Base-by-base conservation (phyloP, 2,797 vertebrate genomes). In the Aulostomus chinensis region DNA sequence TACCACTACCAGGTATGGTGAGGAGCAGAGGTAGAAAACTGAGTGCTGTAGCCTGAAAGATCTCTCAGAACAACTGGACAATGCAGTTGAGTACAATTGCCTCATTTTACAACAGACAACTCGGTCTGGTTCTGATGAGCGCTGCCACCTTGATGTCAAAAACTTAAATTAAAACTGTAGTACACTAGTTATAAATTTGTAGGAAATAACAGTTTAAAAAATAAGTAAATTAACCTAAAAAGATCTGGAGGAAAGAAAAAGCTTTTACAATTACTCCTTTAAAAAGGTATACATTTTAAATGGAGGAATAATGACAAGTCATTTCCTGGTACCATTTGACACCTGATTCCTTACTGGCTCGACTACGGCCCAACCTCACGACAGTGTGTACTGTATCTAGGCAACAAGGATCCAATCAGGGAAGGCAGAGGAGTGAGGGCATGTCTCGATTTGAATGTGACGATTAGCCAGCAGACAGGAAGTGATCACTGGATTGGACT, bases 401-500 rank as follows among this genome's bases (percentile, higher is more conserved):
- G 93, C 93, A 95, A 95, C 94, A 94, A 93, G 89, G 93, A 92
- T 95, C 94, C 94, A 95, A 94, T 94, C 93, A 92, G 93, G 92
- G 91, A 86, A 88, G 90, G 91, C 89, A 84, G 88, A 88, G 88
- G 68, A 90, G 86, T 89, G 91, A 86, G 91, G 90, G 88, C 85
- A 40, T 88, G 90, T 86, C 90, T 91, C 84, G 89, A 62, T 88
- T 79, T 83, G 86, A 88, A 72, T 66, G 80, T 90, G 89, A 74
- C 73, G 89, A 86, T 83, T 76, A 81, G 84, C 86, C 81, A 75
- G 83, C 82, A 83, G 86, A 84, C 81, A 79, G 87, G 87, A 87
- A 83, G 69, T 88, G 86, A 85, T 84, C 76, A 82, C 83, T 78
- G 72, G 78, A 65, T 49, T 57, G 69, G 73, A 76, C 74, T 80